Evolutionary conservation across 2,888 invertebrate genomes (phyloP).

Genomic region (Agrochola macilenta): DNA sequence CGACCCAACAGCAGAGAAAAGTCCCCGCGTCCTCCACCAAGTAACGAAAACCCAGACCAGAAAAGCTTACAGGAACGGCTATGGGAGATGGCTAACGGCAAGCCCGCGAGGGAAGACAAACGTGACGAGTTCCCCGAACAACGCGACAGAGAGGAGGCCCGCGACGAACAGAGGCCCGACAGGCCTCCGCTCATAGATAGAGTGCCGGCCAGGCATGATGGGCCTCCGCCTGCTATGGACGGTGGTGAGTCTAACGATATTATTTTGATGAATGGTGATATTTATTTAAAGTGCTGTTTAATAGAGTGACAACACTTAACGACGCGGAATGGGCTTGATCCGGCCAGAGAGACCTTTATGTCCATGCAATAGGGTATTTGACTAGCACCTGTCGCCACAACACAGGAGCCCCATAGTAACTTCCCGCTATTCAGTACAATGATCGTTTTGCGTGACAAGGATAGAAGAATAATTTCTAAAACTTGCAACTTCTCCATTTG

Average conservation of each 20-base stretch:
- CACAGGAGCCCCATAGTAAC: neutral
- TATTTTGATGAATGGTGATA: neutral
- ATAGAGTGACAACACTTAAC: neutral
- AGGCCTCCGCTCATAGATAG: slow-evolving; percentile 62
- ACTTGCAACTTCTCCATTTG: neutral
- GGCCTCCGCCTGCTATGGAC: slow-evolving; percentile 52
- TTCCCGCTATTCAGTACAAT: neutral
- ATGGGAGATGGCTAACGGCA: slow-evolving; percentile 90
- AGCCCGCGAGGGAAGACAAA: slow-evolving; percentile 67
- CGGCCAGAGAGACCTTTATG: neutral
- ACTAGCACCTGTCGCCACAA: neutral
- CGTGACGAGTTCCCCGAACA: slow-evolving; percentile 57
- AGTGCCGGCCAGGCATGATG: slow-evolving; percentile 54
- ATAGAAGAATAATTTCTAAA: neutral
- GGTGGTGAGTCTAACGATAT: slow-evolving; percentile 43
- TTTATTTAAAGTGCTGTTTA: neutral
- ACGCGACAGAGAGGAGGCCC: slow-evolving; percentile 12
- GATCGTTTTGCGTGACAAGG: neutral
- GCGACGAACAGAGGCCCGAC: slow-evolving; percentile 33
- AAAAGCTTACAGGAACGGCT: slow-evolving; percentile 87
- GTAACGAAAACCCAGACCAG: slow-evolving; percentile 79
- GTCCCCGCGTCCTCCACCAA: slow-evolving; percentile 74
- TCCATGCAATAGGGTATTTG: too few species aligned
- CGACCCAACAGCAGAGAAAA: slow-evolving; percentile 78
- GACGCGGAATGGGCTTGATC: neutral